Conservation (phyloP, 2,888 invertebrate genomes). For the Entomobrya proxima region DNA sequence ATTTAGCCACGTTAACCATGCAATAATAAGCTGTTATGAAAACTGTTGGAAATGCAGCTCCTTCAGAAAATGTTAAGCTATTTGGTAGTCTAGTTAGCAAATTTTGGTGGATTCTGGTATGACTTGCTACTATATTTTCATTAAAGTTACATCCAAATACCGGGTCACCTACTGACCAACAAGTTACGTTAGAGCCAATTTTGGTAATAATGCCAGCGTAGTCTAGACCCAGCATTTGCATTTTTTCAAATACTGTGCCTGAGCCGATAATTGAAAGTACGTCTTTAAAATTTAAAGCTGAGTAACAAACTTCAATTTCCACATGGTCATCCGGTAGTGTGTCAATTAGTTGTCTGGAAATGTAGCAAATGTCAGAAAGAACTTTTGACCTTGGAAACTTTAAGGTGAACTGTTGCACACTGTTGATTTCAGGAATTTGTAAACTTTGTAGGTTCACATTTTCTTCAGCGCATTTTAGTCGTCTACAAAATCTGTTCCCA, state of each 20-base stretch:
- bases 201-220: slow-evolving; percentile 42
- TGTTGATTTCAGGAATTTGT: not conserved
- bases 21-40: slow-evolving; percentile 55
- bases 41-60: slow-evolving; percentile 55
- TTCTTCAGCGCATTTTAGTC: not conserved
- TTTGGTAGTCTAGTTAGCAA: slow-evolving; percentile 32
- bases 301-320: not conserved
- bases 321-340: not conserved
- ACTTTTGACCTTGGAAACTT: not conserved
- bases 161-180: not conserved
- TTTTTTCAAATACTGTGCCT: not conserved
- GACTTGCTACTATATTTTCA: not conserved
- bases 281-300: slow-evolving; percentile 14
- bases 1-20: slow-evolving; percentile 43
- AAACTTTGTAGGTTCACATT: not conserved
- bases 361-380: not conserved
- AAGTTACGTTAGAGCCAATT: not conserved
- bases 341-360: not conserved
- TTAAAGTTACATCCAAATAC: not conserved
- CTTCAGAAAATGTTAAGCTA: slow-evolving; percentile 47
- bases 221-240: slow-evolving; percentile 17
- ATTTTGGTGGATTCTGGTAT: not conserved
- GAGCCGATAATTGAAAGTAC: not conserved
- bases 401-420: not conserved
- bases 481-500: not conserved